Percentiles rank a stretch among this genome's conserved stretches.
Conservation (phyloP, 2,797 vertebrate species). For the Huso huso region DNA sequence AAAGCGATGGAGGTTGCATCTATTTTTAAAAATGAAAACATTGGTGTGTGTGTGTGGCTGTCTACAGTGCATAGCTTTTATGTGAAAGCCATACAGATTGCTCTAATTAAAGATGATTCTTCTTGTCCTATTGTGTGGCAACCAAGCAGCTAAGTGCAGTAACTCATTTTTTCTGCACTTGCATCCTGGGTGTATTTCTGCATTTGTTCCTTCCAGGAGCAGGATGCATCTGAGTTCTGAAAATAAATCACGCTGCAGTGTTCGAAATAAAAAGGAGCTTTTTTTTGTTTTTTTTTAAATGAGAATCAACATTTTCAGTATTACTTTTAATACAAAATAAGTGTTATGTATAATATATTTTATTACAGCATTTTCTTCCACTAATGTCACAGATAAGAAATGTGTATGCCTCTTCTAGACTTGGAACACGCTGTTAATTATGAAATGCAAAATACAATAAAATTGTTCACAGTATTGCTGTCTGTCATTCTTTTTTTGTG, state of each 20-base stretch:
- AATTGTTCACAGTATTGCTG: constrained; percentile 27
- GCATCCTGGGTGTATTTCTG: too few relatives aligned
- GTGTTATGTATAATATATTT: not conserved
- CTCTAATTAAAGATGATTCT: too few relatives aligned
- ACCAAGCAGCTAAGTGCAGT: too few relatives aligned
- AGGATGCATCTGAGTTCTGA: too few relatives aligned
- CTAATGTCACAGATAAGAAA: constrained; percentile 50
- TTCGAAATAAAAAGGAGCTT: not conserved
- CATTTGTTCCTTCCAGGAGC: too few relatives aligned
- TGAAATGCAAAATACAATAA: constrained; percentile 62
- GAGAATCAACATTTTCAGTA: constrained; percentile 39
- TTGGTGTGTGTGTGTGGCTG: too few relatives aligned
- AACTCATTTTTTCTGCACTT: too few relatives aligned
- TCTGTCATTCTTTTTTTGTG: constrained; percentile 3
- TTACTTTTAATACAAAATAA: constrained; percentile 17
- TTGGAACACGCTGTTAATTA: constrained; percentile 44
- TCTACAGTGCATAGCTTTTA: too few relatives aligned
- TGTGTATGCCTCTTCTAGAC: constrained; percentile 38
- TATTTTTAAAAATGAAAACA: too few relatives aligned
- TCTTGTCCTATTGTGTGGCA: too few relatives aligned
- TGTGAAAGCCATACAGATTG: too few relatives aligned
- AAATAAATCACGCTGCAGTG: not conserved
- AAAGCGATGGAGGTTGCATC: too few relatives aligned
- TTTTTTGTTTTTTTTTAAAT: constrained; percentile 22
- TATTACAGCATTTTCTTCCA: constrained; percentile 33